Evolutionary conservation across 2,797 vertebrate species (phyloP).

Genomic region (Microctenopoma stevenorrisi): DNA sequence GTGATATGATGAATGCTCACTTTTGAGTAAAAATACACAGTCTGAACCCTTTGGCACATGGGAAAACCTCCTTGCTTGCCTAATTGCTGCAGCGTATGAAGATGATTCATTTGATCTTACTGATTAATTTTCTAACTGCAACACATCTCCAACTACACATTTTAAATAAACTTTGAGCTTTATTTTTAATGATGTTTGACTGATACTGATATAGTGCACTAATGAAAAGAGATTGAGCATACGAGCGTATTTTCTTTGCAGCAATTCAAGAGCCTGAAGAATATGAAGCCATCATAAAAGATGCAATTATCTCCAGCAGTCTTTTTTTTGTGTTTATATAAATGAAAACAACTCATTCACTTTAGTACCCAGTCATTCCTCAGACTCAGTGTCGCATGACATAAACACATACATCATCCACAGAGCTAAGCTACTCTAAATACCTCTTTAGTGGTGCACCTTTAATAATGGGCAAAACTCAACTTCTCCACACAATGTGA

Average conservation of each 20-base stretch:
- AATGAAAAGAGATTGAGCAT: not conserved
- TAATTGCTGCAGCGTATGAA: constrained; percentile 58
- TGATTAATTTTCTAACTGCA: constrained; percentile 46
- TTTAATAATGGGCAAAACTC: constrained; percentile 54
- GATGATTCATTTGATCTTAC: constrained; percentile 63
- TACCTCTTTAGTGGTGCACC: constrained; percentile 39
- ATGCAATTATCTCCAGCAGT: constrained; percentile 31
- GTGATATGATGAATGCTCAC: constrained; percentile 69
- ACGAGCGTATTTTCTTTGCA: constrained; percentile 7
- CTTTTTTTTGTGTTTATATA: constrained; percentile 29
- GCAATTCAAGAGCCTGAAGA: constrained; percentile 33
- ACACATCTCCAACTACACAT: constrained; percentile 29
- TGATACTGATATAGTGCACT: constrained; percentile 15
- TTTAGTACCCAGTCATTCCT: constrained; percentile 66
- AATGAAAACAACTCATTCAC: constrained; percentile 59
- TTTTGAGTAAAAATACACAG: constrained; percentile 68
- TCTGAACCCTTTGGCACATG: constrained; percentile 51
- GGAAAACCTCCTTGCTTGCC: constrained; percentile 44
- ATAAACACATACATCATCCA: constrained; percentile 67
- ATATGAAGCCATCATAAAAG: constrained; percentile 41
- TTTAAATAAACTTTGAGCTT: constrained; percentile 40
- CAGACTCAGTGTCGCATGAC: constrained; percentile 56
- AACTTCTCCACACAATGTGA: constrained; percentile 22
- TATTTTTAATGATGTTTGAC: constrained; percentile 43
- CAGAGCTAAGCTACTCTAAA: constrained; percentile 42